Evolutionary conservation across 2,888 invertebrate species (phyloP).

Genomic region (Lochmaea crataegi): DNA sequence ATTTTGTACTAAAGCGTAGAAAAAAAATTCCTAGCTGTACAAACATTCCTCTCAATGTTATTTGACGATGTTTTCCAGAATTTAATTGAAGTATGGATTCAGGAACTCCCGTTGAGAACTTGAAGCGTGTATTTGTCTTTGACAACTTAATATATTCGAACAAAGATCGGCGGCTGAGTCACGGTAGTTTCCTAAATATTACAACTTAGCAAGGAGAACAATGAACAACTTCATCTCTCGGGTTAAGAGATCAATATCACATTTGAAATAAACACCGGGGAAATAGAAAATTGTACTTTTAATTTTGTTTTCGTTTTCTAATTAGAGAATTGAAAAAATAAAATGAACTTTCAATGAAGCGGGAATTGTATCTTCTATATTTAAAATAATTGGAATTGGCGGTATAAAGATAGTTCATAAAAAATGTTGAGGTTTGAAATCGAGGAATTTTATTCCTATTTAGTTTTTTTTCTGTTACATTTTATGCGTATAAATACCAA

Average conservation of each 20-base stretch:
- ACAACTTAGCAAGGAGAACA: constrained; percentile 34
- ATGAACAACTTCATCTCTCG: constrained; percentile 27
- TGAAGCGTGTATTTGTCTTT: constrained; percentile 27
- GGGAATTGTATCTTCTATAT: too few relatives aligned
- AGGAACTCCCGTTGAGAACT: constrained; percentile 2
- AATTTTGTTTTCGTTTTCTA: background rate
- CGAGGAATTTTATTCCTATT: too few relatives aligned
- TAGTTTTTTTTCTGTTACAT: too few relatives aligned
- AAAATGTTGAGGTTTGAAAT: background rate
- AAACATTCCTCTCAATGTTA: too few relatives aligned
- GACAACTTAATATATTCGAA: constrained; percentile 30
- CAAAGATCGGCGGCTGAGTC: constrained; percentile 35
- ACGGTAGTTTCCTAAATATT: constrained; percentile 37
- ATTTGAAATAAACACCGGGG: constrained; percentile 13
- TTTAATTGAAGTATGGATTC: too few relatives aligned
- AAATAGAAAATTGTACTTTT: background rate
- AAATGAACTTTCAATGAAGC: too few relatives aligned
- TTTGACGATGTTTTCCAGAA: too few relatives aligned
- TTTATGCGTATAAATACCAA: background rate
- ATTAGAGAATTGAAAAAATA: too few relatives aligned
- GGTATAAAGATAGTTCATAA: too few relatives aligned
- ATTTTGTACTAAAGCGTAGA: too few relatives aligned
- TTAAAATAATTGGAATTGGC: too few relatives aligned
- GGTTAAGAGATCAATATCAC: constrained; percentile 38
- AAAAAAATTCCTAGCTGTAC: too few relatives aligned